Conservation (phyloP, 2,113 vertebrate genomes). For the Trematocara stigmaticum region DNA sequence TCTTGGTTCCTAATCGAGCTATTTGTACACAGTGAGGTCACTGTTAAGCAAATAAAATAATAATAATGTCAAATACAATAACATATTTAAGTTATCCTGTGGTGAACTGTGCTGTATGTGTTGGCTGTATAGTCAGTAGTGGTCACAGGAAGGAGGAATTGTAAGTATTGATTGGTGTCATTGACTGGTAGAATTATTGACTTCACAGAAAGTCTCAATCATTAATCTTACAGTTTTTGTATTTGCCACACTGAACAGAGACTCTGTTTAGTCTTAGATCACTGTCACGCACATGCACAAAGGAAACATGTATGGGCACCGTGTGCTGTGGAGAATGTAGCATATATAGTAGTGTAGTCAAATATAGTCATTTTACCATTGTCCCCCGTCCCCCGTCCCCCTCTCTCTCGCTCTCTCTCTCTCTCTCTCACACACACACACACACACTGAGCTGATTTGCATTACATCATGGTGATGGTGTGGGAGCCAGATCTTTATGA, state of each 20-base stretch:
- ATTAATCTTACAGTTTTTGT: slow-evolving; percentile 5
- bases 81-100: not conserved
- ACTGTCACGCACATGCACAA: not conserved
- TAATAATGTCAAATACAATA: not conserved
- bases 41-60: not conserved
- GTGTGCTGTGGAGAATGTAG: not conserved
- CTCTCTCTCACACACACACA: not conserved
- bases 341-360: not conserved
- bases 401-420: too few relatives aligned
- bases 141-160: not conserved
- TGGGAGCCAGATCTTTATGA: slow-evolving; percentile 42
- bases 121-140: not conserved
- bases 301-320: not conserved
- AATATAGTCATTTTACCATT: not conserved
- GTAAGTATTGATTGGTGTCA: not conserved
- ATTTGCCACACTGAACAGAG: not conserved
- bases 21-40: not conserved
- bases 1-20: not conserved
- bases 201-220: not conserved
- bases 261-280: not conserved
- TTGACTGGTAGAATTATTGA: slow-evolving; percentile 11
- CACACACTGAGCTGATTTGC: slow-evolving; percentile 11
- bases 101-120: not conserved
- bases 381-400: too few relatives aligned
- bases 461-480: slow-evolving; percentile 9